Evolutionary conservation across 2,797 vertebrate genomes (phyloP).

Genomic region (Peromyscus melanophrys): DNA sequence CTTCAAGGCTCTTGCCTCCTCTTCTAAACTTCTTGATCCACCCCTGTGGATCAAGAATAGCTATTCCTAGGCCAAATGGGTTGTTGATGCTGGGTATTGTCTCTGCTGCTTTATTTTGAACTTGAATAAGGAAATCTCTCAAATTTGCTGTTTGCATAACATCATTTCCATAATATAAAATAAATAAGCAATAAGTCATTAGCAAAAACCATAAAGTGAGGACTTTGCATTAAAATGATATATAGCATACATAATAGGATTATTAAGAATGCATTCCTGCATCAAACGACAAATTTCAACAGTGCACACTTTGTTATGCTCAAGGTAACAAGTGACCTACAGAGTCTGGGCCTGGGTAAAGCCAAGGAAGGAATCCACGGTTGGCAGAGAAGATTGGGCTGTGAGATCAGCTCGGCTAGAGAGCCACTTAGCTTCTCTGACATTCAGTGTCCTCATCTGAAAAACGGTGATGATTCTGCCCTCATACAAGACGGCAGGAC

Average conservation of each 20-base stretch:
- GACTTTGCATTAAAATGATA: background rate
- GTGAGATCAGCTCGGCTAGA: background rate
- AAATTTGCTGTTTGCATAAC: background rate
- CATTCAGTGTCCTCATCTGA: conserved; percentile 38
- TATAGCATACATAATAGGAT: background rate
- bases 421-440: conserved; percentile 9
- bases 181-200: background rate
- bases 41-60: background rate
- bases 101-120: background rate
- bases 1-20: background rate
- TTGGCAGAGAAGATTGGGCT: background rate
- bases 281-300: background rate
- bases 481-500: background rate
- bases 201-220: background rate
- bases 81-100: background rate
- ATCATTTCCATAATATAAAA: background rate
- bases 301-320: background rate
- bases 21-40: background rate
- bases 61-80: background rate
- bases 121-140: background rate
- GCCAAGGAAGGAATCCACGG: background rate
- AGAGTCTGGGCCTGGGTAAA: background rate
- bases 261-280: background rate
- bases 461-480: background rate
- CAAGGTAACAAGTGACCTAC: background rate